Evolutionary conservation across 92 coral and sea anemone genomes (phyloP), one percentile per base, ranked within the genome.

Genomic region (Palythoa caribaeorum): DNA sequence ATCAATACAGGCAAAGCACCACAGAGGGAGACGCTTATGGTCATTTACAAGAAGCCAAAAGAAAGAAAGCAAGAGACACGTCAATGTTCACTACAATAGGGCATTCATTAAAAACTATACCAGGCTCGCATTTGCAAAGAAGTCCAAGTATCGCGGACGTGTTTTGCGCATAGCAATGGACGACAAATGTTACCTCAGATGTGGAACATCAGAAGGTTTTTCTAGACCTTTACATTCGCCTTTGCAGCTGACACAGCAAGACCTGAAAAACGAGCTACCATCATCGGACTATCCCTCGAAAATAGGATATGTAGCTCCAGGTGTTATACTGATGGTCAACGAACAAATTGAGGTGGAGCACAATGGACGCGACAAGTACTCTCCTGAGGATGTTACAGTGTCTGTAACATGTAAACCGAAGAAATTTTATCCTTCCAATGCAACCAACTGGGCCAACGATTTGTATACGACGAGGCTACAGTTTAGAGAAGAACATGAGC

Each of bases 121-220:
- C 6, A 68, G 90, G 38, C 76, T 90, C 15, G 89, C 89, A 10
- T 90, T 90, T 90, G 51, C 55, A 19, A 80, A 35, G 14, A 73
- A 37, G 1, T 88, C 76, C 6, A 39, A 10, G 35, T n/a, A 87
- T 50, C 77, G 52, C 3, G 59, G 83, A 12, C 65, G 73, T 78
- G 52, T 78, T 28, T 19, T 53, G 40, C 8, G 40, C 12, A 19
- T 81, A 77, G 52, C 72, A 54, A 71, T 70, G 88, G 53, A 74
- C 57, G 88, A 87, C 76, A 77, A 87, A 53, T 40, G 74, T 19
- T 87, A 78, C 48, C 84, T 87, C 39, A 53, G 85, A 14, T 78
- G 93, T 81, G 90, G 93, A 2, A 87, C 90, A 39, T 80, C 90
- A 3, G 90, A 90, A 73, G 90, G 90, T 37, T 90, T 87, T 80